phyloP scores from a whole-genome alignment of 2,113 vertebrate species.

The Heterochromis multidens region DNA sequence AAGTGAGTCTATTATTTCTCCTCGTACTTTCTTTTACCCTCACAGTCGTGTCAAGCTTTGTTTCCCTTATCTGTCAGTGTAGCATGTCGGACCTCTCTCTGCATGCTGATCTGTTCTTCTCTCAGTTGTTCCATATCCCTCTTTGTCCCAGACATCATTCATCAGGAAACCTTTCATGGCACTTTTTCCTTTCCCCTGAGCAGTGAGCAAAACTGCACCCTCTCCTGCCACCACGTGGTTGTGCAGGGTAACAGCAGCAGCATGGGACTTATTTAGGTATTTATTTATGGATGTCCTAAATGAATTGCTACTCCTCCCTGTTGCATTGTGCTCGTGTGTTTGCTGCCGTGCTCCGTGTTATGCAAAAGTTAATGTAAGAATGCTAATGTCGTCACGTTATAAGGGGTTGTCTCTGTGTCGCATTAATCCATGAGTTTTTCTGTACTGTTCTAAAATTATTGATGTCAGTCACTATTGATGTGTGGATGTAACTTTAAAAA shows the following conservation, averaged over 20 bases:
- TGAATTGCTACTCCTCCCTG: conserved; percentile 17
- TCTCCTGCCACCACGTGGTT: conserved; percentile 37
- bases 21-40: neutral
- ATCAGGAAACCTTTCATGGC: conserved; percentile 4
- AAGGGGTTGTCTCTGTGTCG: conserved; percentile 18
- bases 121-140: neutral
- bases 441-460: conserved; percentile 24
- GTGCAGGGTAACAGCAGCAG: conserved; percentile 17
- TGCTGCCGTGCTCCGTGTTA: conserved; percentile 55
- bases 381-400: conserved; percentile 23
- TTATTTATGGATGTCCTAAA: conserved; percentile 32
- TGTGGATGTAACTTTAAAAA: conserved; percentile 57
- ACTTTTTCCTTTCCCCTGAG: neutral
- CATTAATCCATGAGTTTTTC: conserved; percentile 23
- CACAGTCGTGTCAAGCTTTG: conserved; percentile 2
- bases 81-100: conserved; percentile 42
- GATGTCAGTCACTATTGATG: conserved; percentile 53
- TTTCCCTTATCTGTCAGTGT: conserved; percentile 21
- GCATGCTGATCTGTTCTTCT: conserved; percentile 36
- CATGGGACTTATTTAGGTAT: neutral
- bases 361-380: conserved; percentile 43
- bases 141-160: conserved; percentile 4
- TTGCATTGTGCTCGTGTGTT: conserved; percentile 49
- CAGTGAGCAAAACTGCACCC: conserved; percentile 1
- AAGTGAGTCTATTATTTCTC: conserved; percentile 13